phyloP scores from a whole-genome alignment of 23 tunicate genomes.

The Trididemnum nubilum region DNA sequence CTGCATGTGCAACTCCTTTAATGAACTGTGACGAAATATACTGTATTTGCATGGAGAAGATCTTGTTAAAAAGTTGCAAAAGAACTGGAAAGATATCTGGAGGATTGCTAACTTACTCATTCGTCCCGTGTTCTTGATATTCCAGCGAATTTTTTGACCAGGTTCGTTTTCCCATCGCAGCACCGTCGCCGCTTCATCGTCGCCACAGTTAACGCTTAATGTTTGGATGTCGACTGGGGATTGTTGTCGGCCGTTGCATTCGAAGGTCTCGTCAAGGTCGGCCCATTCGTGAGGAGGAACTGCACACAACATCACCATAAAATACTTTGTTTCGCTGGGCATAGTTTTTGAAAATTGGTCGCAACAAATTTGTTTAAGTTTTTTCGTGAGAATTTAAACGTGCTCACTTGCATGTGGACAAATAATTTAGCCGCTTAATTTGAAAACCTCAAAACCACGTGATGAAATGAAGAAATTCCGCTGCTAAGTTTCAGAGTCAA shows the following conservation, averaged over 20 bases:
- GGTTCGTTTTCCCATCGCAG: background rate
- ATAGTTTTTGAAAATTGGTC: background rate
- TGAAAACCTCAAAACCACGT: no score
- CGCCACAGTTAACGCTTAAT: background rate
- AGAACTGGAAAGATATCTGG: no score
- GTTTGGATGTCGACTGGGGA: slow-evolving; percentile 12
- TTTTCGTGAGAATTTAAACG: no score
- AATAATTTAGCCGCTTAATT: no score
- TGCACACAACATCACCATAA: background rate
- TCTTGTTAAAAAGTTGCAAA: no score
- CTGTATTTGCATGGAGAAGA: no score
- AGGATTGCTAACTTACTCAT: slow-evolving; percentile 26
- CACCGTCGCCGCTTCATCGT: background rate
- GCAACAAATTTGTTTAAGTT: no score
- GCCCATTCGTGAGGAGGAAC: slow-evolving; percentile 12
- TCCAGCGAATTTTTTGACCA: background rate
- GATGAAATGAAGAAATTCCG: no score
- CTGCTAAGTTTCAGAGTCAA: no score
- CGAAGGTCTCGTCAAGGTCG: background rate
- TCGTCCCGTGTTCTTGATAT: slow-evolving; percentile 26
- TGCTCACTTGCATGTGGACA: no score
- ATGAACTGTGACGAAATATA: no score
- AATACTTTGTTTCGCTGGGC: background rate
- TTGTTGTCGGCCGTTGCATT: background rate
- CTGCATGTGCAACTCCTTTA: no score